Evolutionary conservation across 2,113 vertebrate genomes (phyloP).

Genomic region (Tetrax tetrax): DNA sequence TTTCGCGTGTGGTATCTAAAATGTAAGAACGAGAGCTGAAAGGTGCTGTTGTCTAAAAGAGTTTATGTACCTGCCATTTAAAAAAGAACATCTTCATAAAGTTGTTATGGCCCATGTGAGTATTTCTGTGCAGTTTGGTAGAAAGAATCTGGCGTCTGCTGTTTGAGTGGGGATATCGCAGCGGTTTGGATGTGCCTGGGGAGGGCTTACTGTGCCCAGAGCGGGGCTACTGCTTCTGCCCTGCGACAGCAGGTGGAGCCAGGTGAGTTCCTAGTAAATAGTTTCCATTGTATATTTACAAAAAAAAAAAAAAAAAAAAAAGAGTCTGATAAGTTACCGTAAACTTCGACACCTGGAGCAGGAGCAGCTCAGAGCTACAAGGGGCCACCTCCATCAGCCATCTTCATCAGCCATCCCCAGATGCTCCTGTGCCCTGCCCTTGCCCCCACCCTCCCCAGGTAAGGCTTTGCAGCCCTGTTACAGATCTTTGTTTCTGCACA

Average conservation of each 20-base stretch:
- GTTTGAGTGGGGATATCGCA: neutral
- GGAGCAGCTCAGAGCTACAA: neutral
- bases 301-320: neutral
- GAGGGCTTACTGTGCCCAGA: neutral
- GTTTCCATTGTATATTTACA: neutral
- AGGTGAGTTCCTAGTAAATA: neutral
- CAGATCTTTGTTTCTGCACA: neutral
- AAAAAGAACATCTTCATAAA: neutral
- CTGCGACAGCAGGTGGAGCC: neutral
- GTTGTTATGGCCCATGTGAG: fast-evolving
- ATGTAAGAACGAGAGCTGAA: neutral
- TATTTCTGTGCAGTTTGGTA: fast-evolving
- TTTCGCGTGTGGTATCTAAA: neutral
- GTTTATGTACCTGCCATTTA: neutral
- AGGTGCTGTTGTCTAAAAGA: neutral
- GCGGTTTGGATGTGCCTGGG: neutral
- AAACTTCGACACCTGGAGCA: neutral
- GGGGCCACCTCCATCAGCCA: neutral
- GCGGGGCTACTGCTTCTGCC: neutral
- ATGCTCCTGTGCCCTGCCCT: neutral
- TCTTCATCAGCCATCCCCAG: neutral
- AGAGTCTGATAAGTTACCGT: neutral
- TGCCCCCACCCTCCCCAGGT: neutral
- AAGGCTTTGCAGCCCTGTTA: neutral
- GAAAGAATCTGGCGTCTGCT: neutral